These are phyloP conservation scores for Leuciscus waleckii DNA, from an alignment of 2,797 vertebrate species.

Conservation along the genomic window DNA sequence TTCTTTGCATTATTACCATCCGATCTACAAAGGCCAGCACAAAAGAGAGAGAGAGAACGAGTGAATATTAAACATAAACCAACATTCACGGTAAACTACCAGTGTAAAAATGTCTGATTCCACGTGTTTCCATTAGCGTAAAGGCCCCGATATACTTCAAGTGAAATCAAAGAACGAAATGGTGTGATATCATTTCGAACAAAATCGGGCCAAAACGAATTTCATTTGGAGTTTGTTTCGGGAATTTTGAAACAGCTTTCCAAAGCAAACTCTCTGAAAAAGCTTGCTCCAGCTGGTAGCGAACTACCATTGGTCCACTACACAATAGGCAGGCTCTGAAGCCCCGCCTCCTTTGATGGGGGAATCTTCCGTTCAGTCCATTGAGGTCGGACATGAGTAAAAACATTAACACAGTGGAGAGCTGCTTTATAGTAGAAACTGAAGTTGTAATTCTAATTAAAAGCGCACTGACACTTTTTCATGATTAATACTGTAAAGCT, in stretches of 20 bases:
- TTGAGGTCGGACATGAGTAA: neutral
- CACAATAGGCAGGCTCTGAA: neutral
- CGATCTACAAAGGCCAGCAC: constrained; percentile 86
- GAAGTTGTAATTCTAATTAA: neutral
- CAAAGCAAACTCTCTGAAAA: neutral
- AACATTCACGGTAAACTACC: neutral
- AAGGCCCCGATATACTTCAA: neutral
- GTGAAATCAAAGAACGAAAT: neutral
- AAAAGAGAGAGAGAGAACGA: constrained; percentile 66
- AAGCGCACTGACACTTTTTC: neutral
- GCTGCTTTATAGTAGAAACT: neutral
- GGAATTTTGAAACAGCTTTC: neutral
- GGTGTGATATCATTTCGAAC: neutral
- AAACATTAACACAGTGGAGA: neutral
- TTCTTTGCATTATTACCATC: constrained; percentile 86
- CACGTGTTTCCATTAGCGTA: neutral
- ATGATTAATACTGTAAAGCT: neutral
- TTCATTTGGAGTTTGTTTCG: neutral
- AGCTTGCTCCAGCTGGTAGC: neutral
- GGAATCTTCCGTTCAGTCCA: neutral
- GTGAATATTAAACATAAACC: constrained; percentile 27
- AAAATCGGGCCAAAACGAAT: neutral
- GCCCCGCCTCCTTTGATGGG: neutral
- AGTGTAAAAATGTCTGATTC: neutral
- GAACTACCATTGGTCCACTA: neutral